Conservation (phyloP, 2,113 vertebrate species). For the Lycaon pictus region DNA sequence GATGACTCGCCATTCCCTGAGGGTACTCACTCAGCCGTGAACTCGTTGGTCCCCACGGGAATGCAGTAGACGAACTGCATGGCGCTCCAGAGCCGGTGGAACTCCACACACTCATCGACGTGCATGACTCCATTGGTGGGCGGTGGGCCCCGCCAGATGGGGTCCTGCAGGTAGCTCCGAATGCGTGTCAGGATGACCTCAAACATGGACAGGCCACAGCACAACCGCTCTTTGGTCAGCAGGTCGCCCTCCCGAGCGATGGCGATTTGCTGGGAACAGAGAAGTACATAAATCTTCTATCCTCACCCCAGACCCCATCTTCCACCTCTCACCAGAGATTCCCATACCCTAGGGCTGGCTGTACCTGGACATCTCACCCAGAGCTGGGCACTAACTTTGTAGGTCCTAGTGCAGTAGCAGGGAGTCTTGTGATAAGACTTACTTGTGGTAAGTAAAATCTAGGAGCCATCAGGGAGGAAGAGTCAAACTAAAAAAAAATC, state of each 20-base stretch:
- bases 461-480: background rate
- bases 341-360: background rate
- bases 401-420: background rate
- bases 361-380: background rate
- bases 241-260: constrained; percentile 98
- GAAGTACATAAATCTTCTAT: background rate
- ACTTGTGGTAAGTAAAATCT: background rate
- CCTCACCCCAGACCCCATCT: background rate
- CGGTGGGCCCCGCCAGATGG: constrained; percentile 97
- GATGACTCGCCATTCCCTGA: fast-evolving
- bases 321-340: background rate
- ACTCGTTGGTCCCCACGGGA: constrained; percentile 98
- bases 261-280: constrained; percentile 95
- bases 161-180: constrained; percentile 98
- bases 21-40: constrained; percentile 96
- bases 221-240: constrained; percentile 98
- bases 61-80: constrained; percentile 99
- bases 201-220: constrained; percentile 99
- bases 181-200: constrained; percentile 98
- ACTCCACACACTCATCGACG: constrained; percentile 98
- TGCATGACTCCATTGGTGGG: constrained; percentile 99
- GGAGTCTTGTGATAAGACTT: background rate
- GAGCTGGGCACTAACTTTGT: background rate
- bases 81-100: constrained; percentile 99
- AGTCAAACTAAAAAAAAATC: background rate